A percentile compares a stretch with the other conserved stretches of the same genome.
These are phyloP conservation scores for Hofmannophila pseudospretella DNA, from an alignment of 2,888 invertebrate species.

Conservation along the genomic window DNA sequence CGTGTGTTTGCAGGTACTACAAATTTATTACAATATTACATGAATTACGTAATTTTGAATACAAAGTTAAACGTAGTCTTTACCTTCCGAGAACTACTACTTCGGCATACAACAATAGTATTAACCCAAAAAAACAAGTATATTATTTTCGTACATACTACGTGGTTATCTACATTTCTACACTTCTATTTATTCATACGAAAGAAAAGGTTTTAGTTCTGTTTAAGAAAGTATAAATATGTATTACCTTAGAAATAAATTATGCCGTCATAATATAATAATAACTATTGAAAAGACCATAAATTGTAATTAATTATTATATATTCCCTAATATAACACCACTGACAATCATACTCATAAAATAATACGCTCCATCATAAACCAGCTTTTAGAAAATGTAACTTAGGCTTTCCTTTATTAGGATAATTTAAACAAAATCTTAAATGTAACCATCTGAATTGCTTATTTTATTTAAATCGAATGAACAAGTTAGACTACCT, in stretches of 20 bases:
- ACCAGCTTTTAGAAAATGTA: too few relatives aligned
- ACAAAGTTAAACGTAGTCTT: background rate
- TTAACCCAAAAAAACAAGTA: slow-evolving; percentile 1
- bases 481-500: slow-evolving; percentile 2
- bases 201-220: slow-evolving; percentile 34
- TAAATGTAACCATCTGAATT: too few relatives aligned
- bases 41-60: slow-evolving; percentile 1
- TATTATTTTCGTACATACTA: slow-evolving; percentile 31
- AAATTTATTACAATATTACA: background rate
- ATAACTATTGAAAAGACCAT: slow-evolving; percentile 37
- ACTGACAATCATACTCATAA: too few relatives aligned
- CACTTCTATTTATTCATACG: slow-evolving; percentile 40
- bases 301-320: too few relatives aligned
- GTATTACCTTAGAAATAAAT: slow-evolving; percentile 56
- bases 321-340: too few relatives aligned
- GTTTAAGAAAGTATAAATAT: slow-evolving; percentile 38
- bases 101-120: background rate
- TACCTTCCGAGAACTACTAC: slow-evolving; percentile 4
- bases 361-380: too few relatives aligned
- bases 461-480: slow-evolving; percentile 2
- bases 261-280: slow-evolving; percentile 39
- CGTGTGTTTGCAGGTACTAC: slow-evolving; percentile 3
- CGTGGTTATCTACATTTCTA: slow-evolving; percentile 73
- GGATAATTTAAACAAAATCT: too few relatives aligned
- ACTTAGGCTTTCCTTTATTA: slow-evolving; percentile 3